Percentiles rank a stretch among this genome's conserved stretches.
phyloP scores from a whole-genome alignment of 2,797 vertebrate genomes.

The Iguana delicatissima region DNA sequence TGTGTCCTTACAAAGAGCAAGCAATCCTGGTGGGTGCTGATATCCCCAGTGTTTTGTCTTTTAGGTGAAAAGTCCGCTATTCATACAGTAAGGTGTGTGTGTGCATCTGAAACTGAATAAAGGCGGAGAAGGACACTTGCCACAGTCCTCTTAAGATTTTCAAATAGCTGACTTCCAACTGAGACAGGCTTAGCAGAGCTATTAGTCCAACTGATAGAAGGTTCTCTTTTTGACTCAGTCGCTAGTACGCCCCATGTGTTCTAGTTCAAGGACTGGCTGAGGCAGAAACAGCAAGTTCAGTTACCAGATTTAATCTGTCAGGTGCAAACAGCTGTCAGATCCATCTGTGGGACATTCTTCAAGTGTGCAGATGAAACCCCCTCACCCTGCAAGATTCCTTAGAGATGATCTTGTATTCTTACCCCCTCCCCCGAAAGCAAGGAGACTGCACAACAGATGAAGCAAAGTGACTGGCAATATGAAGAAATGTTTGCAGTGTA shows the following conservation, averaged over 20 bases:
- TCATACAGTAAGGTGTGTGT: background rate
- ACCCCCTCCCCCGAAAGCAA: slow-evolving; percentile 20
- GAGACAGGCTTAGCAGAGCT: slow-evolving; percentile 70
- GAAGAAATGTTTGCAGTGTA: background rate
- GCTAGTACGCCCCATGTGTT: slow-evolving; percentile 59
- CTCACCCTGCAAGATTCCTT: slow-evolving; percentile 28
- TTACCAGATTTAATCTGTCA: slow-evolving; percentile 71
- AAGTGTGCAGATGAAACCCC: slow-evolving; percentile 60
- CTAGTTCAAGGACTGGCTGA: slow-evolving; percentile 67
- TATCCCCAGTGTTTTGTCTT: slow-evolving; percentile 21
- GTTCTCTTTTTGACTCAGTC: slow-evolving; percentile 59
- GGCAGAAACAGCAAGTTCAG: slow-evolving; percentile 65
- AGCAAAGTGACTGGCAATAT: slow-evolving; percentile 51
- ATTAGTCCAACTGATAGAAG: slow-evolving; percentile 56
- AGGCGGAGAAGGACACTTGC: slow-evolving; percentile 37
- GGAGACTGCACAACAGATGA: slow-evolving; percentile 38
- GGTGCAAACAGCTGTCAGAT: slow-evolving; percentile 66
- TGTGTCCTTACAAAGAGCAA: slow-evolving; percentile 26
- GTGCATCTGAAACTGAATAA: slow-evolving; percentile 20
- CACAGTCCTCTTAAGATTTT: slow-evolving; percentile 62
- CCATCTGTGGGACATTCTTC: slow-evolving; percentile 61
- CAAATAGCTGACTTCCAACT: slow-evolving; percentile 70
- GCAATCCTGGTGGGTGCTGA: background rate
- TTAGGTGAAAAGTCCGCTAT: slow-evolving; percentile 25
- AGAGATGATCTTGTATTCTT: slow-evolving; percentile 46